A percentile compares a stretch with the other conserved stretches of the same genome.
Evolutionary conservation across 2,113 vertebrate species (phyloP).

Genomic region (Pelmatolapia mariae): DNA sequence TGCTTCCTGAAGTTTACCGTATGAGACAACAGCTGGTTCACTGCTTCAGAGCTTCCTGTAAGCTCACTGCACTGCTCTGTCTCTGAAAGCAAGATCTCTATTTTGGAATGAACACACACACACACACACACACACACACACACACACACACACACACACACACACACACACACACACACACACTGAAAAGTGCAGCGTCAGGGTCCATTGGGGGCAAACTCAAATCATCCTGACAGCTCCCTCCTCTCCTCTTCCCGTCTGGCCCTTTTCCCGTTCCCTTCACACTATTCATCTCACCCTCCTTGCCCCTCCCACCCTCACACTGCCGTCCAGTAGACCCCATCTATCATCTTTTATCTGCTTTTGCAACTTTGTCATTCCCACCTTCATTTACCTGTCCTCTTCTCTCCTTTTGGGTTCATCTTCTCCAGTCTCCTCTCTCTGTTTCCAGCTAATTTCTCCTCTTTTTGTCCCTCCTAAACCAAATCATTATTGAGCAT

Average conservation of each 20-base stretch:
- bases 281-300: constrained; percentile 7
- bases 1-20: background rate
- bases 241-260: constrained; percentile 18
- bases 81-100: constrained; percentile 38
- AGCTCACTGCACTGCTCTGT: constrained; percentile 12
- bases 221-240: constrained; percentile 62
- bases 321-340: background rate
- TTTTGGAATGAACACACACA: constrained; percentile 16
- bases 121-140: background rate
- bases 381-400: background rate
- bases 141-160: background rate
- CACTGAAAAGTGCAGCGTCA: constrained; percentile 62
- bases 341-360: constrained; percentile 55
- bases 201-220: constrained; percentile 53
- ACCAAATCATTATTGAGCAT: constrained; percentile 53
- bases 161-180: no score
- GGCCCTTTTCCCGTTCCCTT: constrained; percentile 8
- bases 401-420: background rate
- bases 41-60: constrained; percentile 17
- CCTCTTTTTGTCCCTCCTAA: background rate
- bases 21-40: background rate
- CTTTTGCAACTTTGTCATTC: background rate
- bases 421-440: background rate
- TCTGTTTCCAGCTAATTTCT: background rate
- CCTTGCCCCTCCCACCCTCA: background rate